Conservation (phyloP, 1,140 invertebrate species). For the Littorina saxatilis region DNA sequence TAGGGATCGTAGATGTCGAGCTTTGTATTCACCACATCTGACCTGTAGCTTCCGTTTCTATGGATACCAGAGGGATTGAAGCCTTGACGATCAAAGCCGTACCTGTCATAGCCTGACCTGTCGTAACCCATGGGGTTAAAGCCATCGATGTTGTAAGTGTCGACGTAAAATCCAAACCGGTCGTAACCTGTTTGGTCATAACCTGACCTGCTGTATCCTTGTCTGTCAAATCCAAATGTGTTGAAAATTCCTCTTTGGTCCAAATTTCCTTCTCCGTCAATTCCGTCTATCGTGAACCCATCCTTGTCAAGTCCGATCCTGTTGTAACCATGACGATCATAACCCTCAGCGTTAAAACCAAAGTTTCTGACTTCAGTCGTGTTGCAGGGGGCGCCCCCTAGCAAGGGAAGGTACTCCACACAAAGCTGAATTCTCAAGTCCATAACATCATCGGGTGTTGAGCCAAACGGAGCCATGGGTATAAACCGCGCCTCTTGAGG, state of each 20-base stretch:
- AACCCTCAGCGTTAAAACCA: conserved; percentile 58
- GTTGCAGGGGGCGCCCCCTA: conserved; percentile 59
- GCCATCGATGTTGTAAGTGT: conserved; percentile 66
- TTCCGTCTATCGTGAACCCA: conserved; percentile 56
- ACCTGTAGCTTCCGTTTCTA: conserved; percentile 52
- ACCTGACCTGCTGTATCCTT: conserved; percentile 61
- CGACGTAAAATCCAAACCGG: conserved; percentile 59
- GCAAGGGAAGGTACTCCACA: conserved; percentile 62
- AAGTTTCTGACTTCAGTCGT: conserved; percentile 42
- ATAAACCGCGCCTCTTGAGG: conserved; percentile 51
- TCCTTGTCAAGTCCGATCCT: conserved; percentile 60
- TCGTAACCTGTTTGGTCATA: conserved; percentile 64
- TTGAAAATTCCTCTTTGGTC: conserved; percentile 58
- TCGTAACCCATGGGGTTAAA: conserved; percentile 64
- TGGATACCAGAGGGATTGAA: conserved; percentile 58
- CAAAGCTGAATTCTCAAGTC: conserved; percentile 60
- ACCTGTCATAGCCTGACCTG: conserved; percentile 63
- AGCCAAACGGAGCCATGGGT: conserved; percentile 63
- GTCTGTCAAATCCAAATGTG: conserved; percentile 55
- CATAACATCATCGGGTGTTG: conserved; percentile 63
- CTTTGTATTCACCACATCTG: conserved; percentile 24
- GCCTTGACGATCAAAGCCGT: conserved; percentile 63
- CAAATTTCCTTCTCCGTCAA: conserved; percentile 51
- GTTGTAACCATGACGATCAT: conserved; percentile 64
- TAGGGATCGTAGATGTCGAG: conserved; percentile 54